These are phyloP conservation scores for Apamea monoglypha DNA, from an alignment of 2,888 invertebrate species.

Conservation along the genomic window DNA sequence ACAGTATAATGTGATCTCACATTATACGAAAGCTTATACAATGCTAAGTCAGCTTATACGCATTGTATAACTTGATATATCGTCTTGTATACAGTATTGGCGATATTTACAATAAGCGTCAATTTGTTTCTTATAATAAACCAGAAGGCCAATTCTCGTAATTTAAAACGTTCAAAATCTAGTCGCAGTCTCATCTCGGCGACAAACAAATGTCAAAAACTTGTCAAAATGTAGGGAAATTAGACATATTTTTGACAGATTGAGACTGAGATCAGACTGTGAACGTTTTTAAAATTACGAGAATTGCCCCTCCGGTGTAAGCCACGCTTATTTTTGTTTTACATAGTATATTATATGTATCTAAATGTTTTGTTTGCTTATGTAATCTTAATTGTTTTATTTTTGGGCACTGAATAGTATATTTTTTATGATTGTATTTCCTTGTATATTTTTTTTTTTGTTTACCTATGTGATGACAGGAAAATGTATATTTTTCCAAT, in stretches of 20 bases:
- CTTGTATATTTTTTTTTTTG: not conserved
- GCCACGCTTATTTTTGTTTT: slow-evolving; percentile 8
- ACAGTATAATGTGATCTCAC: not conserved
- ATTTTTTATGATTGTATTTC: not conserved
- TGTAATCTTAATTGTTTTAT: slow-evolving; percentile 12
- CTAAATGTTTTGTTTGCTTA: not conserved
- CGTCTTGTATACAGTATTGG: not conserved
- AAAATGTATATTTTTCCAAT: not conserved
- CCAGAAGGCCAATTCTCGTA: no score
- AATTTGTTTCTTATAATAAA: slow-evolving; percentile 5
- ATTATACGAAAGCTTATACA: not conserved
- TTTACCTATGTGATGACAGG: not conserved
- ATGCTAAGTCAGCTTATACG: not conserved
- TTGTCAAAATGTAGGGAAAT: no score
- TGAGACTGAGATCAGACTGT: no score
- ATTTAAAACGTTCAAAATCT: no score
- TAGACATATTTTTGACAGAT: no score
- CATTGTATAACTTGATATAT: not conserved
- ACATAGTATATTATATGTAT: not conserved
- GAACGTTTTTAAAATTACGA: no score
- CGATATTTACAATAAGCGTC: slow-evolving; percentile 30
- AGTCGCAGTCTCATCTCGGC: no score
- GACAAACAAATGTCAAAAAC: no score
- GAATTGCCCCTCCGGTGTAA: no score
- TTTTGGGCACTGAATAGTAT: slow-evolving; percentile 33